phyloP scores from a whole-genome alignment of 1,140 invertebrate species.

The Listronotus oregonensis region DNA sequence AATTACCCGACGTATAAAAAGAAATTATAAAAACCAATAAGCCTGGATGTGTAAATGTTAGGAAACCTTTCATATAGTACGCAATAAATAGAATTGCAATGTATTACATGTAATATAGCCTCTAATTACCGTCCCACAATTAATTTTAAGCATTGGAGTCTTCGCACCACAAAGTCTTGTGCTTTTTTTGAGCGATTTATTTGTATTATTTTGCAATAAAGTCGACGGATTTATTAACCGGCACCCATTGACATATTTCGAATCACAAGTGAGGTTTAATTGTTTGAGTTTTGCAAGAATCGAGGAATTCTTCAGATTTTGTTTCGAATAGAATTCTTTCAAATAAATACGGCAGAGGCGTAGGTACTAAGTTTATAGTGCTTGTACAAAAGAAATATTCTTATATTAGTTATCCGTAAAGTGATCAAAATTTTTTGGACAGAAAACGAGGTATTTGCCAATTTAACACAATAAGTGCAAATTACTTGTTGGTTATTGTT shows the following conservation, averaged over 20 bases:
- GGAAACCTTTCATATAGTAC: slow-evolving; percentile 2
- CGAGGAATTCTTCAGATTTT: not conserved
- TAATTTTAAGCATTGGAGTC: slow-evolving; percentile 5
- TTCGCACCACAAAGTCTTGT: slow-evolving; percentile 4
- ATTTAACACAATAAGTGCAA: too few species aligned
- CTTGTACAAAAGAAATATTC: too few species aligned
- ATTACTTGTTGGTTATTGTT: too few species aligned
- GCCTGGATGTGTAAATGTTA: slow-evolving; percentile 1
- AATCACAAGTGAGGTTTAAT: slow-evolving; percentile 1
- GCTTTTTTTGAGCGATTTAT: not conserved
- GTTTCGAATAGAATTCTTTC: too few species aligned
- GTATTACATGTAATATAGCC: slow-evolving; percentile 10
- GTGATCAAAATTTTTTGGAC: too few species aligned
- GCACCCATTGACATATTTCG: slow-evolving; percentile 5
- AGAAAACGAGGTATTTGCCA: too few species aligned
- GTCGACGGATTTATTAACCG: not conserved
- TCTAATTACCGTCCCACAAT: slow-evolving; percentile 10
- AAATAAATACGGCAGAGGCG: too few species aligned
- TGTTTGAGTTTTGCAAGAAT: slow-evolving; percentile 13
- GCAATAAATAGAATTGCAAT: slow-evolving; percentile 13
- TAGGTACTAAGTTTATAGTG: too few species aligned
- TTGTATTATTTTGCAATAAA: slow-evolving; percentile 7
- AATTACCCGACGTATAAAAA: too few species aligned
- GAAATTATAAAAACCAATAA: not conserved
- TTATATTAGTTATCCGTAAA: too few species aligned